These are phyloP conservation scores for Luehdorfia chinensis DNA, from an alignment of 1,140 invertebrate species.

Conservation along the genomic window DNA sequence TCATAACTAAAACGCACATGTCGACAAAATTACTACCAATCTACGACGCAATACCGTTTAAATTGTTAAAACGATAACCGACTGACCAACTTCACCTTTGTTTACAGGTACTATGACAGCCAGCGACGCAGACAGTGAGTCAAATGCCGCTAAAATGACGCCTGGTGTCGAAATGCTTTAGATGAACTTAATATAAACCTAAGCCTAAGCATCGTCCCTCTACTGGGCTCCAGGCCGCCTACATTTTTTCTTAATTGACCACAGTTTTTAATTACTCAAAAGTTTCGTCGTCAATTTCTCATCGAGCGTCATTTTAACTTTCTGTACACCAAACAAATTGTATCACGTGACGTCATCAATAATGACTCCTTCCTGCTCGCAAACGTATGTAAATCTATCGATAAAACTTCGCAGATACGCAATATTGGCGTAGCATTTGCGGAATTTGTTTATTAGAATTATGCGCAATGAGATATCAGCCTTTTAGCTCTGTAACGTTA, in stretches of 20 bases:
- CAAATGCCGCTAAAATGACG: constrained; percentile 43
- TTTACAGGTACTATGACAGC: constrained; percentile 70
- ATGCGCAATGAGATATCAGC: constrained; percentile 1
- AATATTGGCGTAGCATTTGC: constrained; percentile 7
- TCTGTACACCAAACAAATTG: not conserved
- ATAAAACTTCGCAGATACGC: constrained; percentile 5
- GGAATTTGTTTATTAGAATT: constrained; percentile 17
- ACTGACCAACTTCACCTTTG: constrained; percentile 44
- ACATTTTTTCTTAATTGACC: not conserved
- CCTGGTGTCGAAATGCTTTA: constrained; percentile 35
- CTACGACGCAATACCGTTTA: constrained; percentile 12
- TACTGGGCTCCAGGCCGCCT: too few species aligned
- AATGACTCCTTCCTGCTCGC: constrained; percentile 1
- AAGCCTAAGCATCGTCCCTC: too few species aligned
- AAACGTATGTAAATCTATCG: constrained; percentile 17
- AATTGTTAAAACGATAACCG: constrained; percentile 16
- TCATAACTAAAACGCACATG: too few species aligned
- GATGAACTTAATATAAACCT: not conserved
- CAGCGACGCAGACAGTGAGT: constrained; percentile 62
- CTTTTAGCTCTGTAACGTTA: too few species aligned
- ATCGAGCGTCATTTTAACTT: constrained; percentile 26
- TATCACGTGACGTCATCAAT: constrained; percentile 9
- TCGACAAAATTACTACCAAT: not conserved
- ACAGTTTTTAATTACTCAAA: too few species aligned
- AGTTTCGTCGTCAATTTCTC: too few species aligned